Base-by-base conservation (phyloP, 2,797 vertebrate genomes). In the Neosilurus mollespiculum region DNA sequence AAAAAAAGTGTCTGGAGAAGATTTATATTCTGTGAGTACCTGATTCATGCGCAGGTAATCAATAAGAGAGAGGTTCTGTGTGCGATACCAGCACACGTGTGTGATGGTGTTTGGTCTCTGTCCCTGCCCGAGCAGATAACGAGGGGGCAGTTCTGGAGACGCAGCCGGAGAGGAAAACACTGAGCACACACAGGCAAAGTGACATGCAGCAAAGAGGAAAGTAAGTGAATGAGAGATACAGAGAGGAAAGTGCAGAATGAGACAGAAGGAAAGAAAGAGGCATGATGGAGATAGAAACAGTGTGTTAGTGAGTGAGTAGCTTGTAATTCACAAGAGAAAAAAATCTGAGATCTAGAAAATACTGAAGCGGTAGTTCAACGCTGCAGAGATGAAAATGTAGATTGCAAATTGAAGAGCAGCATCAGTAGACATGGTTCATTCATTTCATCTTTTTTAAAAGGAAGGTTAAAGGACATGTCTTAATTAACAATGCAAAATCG, bases 51-150 rank as follows among this genome's bases (percentile, higher is more conserved):
- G 96, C 89, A 97, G 94, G 92, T 97, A 98, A 95, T 98, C 96
- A 91, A 91, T 93, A 91, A 96, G 94, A 86, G 96, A 96, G n/a
- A 97, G 94, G 92, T 95, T 97, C 94, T 98, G 96, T 93, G 96
- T 97, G 92, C 97, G 94, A 91, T 98, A 98, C 97, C 97, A 98
- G 92, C 97, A 98, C 93, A 98, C 96, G 75, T 97, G 97, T 88
- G 96, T 98, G 94, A 97, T 95, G 92, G 96, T 97, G 93, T 97
- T 97, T 89, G 96, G 96, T 91, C 96, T 94, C 90, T 96, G 96
- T 86, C 92, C 94, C 94, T 96, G 95, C 93, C 96, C 95, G 81
- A 96, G 94, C 87, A 96, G 95, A 92, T 94, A 96, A 76, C 95
- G 94, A 93, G 95, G 95, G 91, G 95, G 95, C 84, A 96, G 95